Conservation (phyloP, 2,888 invertebrate species). For the Eulithis prunata region DNA sequence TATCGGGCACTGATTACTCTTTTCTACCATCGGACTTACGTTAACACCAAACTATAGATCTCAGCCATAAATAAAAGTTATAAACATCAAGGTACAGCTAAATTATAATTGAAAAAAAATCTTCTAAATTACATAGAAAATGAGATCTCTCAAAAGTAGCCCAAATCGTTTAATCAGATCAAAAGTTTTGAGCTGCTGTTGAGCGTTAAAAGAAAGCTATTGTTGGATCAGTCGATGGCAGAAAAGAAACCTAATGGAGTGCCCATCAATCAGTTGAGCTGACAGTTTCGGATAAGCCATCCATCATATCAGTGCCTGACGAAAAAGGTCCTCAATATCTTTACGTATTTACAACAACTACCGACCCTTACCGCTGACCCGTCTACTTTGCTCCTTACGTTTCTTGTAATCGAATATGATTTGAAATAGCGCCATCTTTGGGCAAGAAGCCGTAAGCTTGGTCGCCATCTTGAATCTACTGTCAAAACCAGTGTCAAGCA, state of each 20-base stretch:
- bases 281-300: conserved; percentile 7
- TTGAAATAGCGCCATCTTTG: conserved; percentile 14
- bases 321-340: conserved; percentile 7
- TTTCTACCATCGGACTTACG: neutral
- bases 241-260: neutral
- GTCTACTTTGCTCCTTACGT: conserved; percentile 32
- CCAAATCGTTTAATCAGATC: too few species aligned
- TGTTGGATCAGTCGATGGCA: neutral
- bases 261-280: neutral
- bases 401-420: conserved; percentile 12
- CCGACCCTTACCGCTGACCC: conserved; percentile 47
- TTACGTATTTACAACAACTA: conserved; percentile 41
- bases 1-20: neutral
- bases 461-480: conserved; percentile 6
- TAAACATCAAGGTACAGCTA: too few species aligned
- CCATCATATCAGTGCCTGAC: neutral
- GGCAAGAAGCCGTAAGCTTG: neutral
- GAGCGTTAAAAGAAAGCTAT: too few species aligned
- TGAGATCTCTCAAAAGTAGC: too few species aligned
- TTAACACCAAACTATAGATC: neutral
- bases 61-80: too few species aligned
- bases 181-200: too few species aligned
- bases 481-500: neutral
- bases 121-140: too few species aligned
- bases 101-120: too few species aligned